A percentile compares a stretch with the other conserved stretches of the same genome.
phyloP scores from a whole-genome alignment of 2,113 vertebrate species.

The Pomatorhinus ruficollis region DNA sequence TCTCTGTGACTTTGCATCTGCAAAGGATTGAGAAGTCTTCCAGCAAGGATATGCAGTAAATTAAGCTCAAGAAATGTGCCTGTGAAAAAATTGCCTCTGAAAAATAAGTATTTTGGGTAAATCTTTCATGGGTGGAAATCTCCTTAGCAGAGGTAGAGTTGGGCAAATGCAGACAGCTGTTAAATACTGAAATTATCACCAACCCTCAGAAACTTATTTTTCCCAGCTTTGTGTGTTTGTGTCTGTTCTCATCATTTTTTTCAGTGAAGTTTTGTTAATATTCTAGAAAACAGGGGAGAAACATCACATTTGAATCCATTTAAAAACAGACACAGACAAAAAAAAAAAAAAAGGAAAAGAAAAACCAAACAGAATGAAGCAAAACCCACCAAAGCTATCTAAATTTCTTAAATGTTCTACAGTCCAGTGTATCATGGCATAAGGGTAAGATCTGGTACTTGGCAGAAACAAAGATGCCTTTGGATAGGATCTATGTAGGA shows the following conservation, averaged over 20 bases:
- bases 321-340: not conserved
- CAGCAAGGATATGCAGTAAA: conserved; percentile 37
- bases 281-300: not conserved
- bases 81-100: not conserved
- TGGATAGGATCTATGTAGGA: not conserved
- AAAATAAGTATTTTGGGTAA: conserved; percentile 6
- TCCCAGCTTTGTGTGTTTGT: not conserved
- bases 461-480: not conserved
- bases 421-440: not conserved
- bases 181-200: not conserved
- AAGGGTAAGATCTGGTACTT: not conserved
- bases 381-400: not conserved
- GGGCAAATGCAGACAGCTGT: not conserved
- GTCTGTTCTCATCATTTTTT: not conserved
- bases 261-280: not conserved
- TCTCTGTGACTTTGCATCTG: not conserved
- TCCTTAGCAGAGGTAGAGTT: not conserved
- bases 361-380: not conserved
- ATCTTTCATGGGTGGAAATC: not conserved
- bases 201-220: not conserved
- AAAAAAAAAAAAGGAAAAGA: not conserved
- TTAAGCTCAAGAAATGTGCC: conserved; percentile 7
- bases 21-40: conserved; percentile 18
- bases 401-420: not conserved
- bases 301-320: not conserved